These are phyloP conservation scores for Cyphomyrus discorhynchus DNA, from an alignment of 2,113 vertebrate species.

Conservation along the genomic window DNA sequence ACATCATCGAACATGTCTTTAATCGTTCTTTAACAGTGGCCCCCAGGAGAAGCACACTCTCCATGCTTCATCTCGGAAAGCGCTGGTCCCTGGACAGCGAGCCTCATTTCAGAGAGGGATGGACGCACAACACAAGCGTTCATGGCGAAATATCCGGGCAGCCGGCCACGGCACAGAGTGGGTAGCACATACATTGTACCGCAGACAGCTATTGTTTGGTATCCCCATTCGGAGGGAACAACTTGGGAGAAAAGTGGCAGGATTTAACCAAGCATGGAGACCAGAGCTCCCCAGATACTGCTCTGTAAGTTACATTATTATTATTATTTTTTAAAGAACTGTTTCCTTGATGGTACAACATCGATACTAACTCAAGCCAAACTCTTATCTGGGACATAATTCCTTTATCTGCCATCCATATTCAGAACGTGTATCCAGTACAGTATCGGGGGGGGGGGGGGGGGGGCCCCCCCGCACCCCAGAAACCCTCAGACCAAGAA, in stretches of 20 bases:
- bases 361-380: background rate
- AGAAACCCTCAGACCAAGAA: too few species aligned
- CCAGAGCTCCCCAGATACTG: background rate
- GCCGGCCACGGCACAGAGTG: background rate
- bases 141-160: background rate
- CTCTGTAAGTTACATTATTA: background rate
- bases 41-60: background rate
- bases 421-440: background rate
- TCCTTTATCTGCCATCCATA: background rate
- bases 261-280: background rate
- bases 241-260: background rate
- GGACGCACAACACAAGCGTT: background rate
- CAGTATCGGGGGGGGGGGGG: background rate
- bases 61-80: background rate
- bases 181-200: background rate
- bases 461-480: too few species aligned
- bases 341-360: background rate
- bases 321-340: background rate
- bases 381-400: background rate
- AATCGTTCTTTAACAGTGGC: background rate
- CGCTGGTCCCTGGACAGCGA: background rate
- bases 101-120: background rate
- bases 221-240: background rate
- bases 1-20: background rate
- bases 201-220: background rate